A percentile compares a stretch with the other conserved stretches of the same genome.
These are phyloP conservation scores for Sarotherodon lohbergeri DNA, from an alignment of 2,113 vertebrate species.

Conservation along the genomic window DNA sequence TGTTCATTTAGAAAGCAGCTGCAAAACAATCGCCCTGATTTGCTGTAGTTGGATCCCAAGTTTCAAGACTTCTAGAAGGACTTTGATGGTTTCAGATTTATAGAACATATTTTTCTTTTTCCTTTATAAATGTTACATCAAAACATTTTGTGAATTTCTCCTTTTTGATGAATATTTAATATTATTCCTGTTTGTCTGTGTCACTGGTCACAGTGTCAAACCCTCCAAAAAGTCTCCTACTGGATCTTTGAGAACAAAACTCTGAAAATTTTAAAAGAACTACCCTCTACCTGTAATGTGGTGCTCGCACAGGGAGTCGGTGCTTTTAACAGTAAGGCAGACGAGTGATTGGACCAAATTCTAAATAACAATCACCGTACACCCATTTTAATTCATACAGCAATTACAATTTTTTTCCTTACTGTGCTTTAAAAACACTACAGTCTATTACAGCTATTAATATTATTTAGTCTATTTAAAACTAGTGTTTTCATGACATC, in stretches of 20 bases:
- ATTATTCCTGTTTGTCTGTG: not conserved
- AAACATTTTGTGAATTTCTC: too few species aligned
- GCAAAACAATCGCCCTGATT: too few species aligned
- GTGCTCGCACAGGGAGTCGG: not conserved
- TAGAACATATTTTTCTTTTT: too few species aligned
- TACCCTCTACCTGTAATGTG: not conserved
- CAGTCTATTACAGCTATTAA: not conserved
- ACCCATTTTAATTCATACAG: not conserved
- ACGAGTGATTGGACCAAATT: not conserved
- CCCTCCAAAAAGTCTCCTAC: not conserved
- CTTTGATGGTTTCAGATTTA: too few species aligned
- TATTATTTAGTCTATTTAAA: not conserved
- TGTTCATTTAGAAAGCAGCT: too few species aligned
- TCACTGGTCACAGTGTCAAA: not conserved
- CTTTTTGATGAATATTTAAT: too few species aligned
- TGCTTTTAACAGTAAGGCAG: not conserved
- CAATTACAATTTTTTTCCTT: not conserved
- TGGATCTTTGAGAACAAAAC: constrained; percentile 4
- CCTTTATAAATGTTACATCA: too few species aligned
- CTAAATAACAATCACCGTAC: not conserved
- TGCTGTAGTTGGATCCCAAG: too few species aligned
- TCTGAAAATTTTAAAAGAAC: not conserved
- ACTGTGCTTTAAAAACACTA: not conserved
- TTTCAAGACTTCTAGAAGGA: too few species aligned
- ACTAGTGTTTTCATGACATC: not conserved